These are phyloP conservation scores for Antennarius maculatus DNA, from an alignment of 2,797 vertebrate species.

Conservation along the genomic window DNA sequence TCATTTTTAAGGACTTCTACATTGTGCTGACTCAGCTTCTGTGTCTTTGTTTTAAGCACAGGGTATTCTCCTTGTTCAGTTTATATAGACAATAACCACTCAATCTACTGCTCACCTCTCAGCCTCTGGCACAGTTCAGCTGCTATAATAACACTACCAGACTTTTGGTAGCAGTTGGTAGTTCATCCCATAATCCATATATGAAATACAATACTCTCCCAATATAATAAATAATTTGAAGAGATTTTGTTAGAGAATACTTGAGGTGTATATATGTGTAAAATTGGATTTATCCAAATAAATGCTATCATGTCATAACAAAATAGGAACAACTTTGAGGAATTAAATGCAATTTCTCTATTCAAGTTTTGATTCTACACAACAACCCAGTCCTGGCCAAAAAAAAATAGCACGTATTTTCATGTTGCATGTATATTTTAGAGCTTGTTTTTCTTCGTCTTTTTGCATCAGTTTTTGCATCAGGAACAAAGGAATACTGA, in stretches of 20 bases:
- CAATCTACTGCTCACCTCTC: neutral
- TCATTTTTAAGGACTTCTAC: neutral
- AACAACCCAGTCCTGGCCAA: neutral
- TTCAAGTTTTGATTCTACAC: too few species aligned
- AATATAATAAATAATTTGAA: neutral
- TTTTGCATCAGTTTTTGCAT: neutral
- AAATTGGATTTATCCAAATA: neutral
- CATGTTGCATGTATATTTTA: neutral
- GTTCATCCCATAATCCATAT: constrained; percentile 4
- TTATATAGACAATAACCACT: neutral
- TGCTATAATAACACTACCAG: neutral
- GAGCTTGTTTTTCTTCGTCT: neutral
- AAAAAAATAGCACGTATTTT: neutral
- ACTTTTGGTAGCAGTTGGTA: neutral
- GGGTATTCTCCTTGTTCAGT: neutral
- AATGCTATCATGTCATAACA: neutral
- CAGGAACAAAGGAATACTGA: neutral
- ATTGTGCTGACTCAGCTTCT: constrained; percentile 11
- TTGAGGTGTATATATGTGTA: neutral
- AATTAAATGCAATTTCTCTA: neutral
- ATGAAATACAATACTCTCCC: neutral
- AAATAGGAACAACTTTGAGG: neutral
- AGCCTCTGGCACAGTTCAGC: neutral
- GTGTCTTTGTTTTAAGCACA: neutral
- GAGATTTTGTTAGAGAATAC: constrained; percentile 3